A percentile compares a stretch with the other conserved stretches of the same genome.
Evolutionary conservation across 2,888 invertebrate genomes (phyloP).

Genomic region (Drosophila infuscata): DNA sequence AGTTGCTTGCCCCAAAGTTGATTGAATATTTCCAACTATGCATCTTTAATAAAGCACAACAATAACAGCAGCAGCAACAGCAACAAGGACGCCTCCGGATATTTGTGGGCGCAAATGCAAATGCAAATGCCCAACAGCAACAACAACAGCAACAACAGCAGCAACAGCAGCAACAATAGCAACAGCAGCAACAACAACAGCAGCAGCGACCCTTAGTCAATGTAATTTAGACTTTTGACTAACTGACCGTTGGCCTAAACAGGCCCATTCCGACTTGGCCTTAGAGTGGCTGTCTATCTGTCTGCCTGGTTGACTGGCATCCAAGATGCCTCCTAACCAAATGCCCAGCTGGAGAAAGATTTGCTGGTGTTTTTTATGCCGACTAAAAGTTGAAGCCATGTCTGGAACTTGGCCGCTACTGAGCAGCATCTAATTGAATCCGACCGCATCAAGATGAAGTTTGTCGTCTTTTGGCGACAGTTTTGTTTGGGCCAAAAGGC

Average conservation of each 20-base stretch:
- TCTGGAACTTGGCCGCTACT: conserved; percentile 7
- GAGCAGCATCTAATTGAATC: conserved; percentile 71
- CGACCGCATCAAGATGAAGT: conserved; percentile 74
- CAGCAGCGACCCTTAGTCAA: conserved; percentile 13
- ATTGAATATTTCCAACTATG: conserved; percentile 80
- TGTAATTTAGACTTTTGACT: conserved; percentile 56
- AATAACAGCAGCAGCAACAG: conserved; percentile 33
- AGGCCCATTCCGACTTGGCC: neutral
- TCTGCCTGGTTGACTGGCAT: conserved; percentile 3
- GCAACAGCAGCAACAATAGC: conserved; percentile 15
- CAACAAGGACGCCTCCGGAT: neutral
- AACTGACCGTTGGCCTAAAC: conserved; percentile 52
- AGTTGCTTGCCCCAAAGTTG: conserved; percentile 54
- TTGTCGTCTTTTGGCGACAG: conserved; percentile 73
- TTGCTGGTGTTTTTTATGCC: conserved; percentile 3
- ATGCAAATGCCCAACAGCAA: conserved; percentile 46
- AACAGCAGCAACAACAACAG: neutral
- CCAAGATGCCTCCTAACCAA: conserved; percentile 37
- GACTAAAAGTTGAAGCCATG: conserved; percentile 18
- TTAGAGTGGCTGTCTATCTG: neutral
- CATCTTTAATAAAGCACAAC: conserved; percentile 78
- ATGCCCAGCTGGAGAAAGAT: conserved; percentile 6
- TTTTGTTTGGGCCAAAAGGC: conserved; percentile 60
- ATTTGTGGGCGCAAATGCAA: no score
- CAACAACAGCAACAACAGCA: conserved; percentile 22